phyloP scores from a whole-genome alignment of 2,888 invertebrate species.

The Scrobipalpa atriplicella region DNA sequence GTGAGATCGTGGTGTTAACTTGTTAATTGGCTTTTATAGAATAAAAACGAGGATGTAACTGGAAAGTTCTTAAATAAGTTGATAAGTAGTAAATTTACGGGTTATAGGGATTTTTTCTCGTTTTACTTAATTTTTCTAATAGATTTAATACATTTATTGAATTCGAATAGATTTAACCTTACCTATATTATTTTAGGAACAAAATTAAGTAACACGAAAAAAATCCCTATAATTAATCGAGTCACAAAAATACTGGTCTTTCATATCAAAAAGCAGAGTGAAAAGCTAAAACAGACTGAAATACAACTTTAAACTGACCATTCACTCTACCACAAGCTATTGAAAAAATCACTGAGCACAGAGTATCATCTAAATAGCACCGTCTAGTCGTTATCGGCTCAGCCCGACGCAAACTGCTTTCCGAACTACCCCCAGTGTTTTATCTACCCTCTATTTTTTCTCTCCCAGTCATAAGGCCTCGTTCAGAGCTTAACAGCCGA shows the following conservation, averaged over 20 bases:
- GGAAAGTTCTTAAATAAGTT: no score
- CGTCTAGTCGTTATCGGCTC: slow-evolving; percentile 41
- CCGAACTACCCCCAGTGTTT: slow-evolving; percentile 49
- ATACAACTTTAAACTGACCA: not conserved
- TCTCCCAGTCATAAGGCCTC: slow-evolving; percentile 56
- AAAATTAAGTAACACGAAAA: no score
- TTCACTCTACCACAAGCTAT: not conserved
- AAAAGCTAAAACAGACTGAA: not conserved
- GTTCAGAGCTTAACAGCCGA: slow-evolving; percentile 67
- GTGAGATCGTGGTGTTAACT: slow-evolving; percentile 4
- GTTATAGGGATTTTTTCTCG: no score
- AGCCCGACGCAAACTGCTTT: slow-evolving; percentile 42
- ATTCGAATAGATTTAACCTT: no score
- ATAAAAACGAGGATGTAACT: not conserved
- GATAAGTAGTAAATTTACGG: no score
- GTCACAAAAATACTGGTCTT: not conserved
- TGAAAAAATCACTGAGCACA: slow-evolving; percentile 28
- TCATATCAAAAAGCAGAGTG: not conserved
- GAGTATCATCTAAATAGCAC: slow-evolving; percentile 21
- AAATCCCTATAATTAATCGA: no score
- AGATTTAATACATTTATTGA: no score
- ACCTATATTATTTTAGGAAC: no score
- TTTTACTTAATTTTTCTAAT: no score
- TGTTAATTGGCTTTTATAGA: not conserved
- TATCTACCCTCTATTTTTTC: slow-evolving; percentile 52